Base-by-base conservation (phyloP, 2,888 invertebrate species). In the Eupeodes latifasciatus region DNA sequence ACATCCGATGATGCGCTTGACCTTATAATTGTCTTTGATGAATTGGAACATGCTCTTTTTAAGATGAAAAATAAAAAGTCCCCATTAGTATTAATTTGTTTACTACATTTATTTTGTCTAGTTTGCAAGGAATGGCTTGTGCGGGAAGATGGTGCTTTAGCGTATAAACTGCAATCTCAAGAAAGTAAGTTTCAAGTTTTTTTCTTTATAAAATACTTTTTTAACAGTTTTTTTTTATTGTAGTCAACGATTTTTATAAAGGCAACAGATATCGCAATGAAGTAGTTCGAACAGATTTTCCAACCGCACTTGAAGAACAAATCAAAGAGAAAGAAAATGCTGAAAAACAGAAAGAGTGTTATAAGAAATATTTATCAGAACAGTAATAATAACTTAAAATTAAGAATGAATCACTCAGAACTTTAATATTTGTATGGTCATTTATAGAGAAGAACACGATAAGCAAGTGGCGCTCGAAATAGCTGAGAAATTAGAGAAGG, bases 101-200 rank as follows among this genome's bases (percentile, higher is more conserved):
- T 19, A 19, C 19, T 19, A 19, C 1, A 19, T 19, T 19, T 19
- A 19, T 19, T 19, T 19, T 19, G 19, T 19, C 19, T 94, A 96
- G 97, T 97, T 82, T 96, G 97, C 92, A 95, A 96, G 90, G 96
- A 97, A 93, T 97, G 97, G 97, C 94, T 96, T 90, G 96, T 97
- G 49, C 96, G 97, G 91, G 97, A 97, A 94, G 97, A 97, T 93
- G 96, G 96, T 89, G 97, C 97, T 19, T 93, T 97, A 91, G 97
- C 97, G 10, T 96, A 97, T 93, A 95, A 95, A 90, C 94, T 97
- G 49, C 97, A 97, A 93, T 96, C 96, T 91, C 95, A 97, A 94
- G 97, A 97, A 94, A 96, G 97, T 95, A 94, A 94, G 95, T n/a
- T 19, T 27, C 14, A 82, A 2, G 27, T 11, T 47, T 47, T 27